Conservation (phyloP, 2,797 vertebrate species). For the Odontamblyopus lacepedii region DNA sequence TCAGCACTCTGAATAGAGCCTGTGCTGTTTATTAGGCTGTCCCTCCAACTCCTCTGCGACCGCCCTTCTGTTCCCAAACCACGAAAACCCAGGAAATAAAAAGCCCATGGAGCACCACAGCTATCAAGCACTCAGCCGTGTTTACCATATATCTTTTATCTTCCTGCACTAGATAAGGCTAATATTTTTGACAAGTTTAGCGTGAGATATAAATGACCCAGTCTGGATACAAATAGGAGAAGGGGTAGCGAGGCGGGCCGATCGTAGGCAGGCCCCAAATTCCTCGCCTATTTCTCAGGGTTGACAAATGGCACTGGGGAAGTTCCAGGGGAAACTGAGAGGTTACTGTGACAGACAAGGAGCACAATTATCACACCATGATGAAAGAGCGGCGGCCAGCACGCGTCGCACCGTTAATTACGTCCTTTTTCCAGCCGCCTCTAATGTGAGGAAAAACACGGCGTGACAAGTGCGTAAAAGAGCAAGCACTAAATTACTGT, state of each 20-base stretch:
- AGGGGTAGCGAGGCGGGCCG: conserved; percentile 67
- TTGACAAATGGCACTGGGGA: conserved; percentile 90
- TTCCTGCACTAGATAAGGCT: conserved; percentile 78
- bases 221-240: conserved; percentile 84
- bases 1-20: conserved; percentile 61
- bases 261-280: conserved; percentile 65
- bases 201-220: conserved; percentile 87
- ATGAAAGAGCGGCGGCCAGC: conserved; percentile 94
- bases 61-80: conserved; percentile 42
- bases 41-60: conserved; percentile 60
- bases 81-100: conserved; percentile 48
- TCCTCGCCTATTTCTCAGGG: conserved; percentile 73
- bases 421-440: conserved; percentile 97
- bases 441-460: conserved; percentile 99
- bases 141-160: conserved; percentile 80
- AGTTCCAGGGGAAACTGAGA: conserved; percentile 84
- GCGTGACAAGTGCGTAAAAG: conserved; percentile 99
- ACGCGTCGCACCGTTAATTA: conserved; percentile 96
- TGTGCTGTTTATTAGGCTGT: conserved; percentile 68
- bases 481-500: conserved; percentile 99
- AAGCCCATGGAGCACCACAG: conserved; percentile 41
- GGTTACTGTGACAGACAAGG: conserved; percentile 97
- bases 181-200: conserved; percentile 85
- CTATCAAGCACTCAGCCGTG: conserved; percentile 74
- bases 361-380: conserved; percentile 99